phyloP scores from a whole-genome alignment of 2,888 invertebrate genomes.

The Mycalesis mineus region DNA sequence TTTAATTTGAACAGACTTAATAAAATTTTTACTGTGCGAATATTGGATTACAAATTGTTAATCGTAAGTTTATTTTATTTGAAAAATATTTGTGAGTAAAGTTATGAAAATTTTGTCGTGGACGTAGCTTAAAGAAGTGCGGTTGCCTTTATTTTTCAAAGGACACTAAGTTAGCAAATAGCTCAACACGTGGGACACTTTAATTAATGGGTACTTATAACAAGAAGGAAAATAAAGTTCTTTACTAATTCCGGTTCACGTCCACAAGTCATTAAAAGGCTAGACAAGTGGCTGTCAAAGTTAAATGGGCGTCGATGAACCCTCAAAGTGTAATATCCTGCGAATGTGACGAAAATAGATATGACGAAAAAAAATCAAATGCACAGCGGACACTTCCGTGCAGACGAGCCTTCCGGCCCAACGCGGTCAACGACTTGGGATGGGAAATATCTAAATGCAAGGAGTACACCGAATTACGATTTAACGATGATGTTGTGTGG shows the following conservation, averaged over 20 bases:
- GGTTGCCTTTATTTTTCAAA: no score
- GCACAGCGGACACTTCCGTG: conserved; percentile 63
- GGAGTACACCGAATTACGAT: conserved; percentile 57
- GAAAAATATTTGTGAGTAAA: no score
- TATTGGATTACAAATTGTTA: no score
- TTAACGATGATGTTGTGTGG: conserved; percentile 42
- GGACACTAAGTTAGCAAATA: no score
- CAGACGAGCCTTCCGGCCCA: conserved; percentile 60
- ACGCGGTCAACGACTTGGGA: conserved; percentile 49
- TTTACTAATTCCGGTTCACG: conserved; percentile 9
- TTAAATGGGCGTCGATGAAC: conserved; percentile 31
- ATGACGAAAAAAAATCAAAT: conserved; percentile 50
- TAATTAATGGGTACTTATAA: no score
- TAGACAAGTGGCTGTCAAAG: conserved; percentile 31
- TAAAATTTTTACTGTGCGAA: no score
- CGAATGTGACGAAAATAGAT: conserved; percentile 64
- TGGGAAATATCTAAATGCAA: conserved; percentile 54
- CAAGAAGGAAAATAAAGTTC: no score
- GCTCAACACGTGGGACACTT: no score
- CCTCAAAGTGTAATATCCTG: conserved; percentile 61
- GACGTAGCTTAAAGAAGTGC: no score
- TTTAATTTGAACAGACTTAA: no score
- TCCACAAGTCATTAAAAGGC: conserved; percentile 16
- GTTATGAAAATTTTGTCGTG: no score
- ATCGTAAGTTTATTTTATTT: no score